Conservation (phyloP, 2,113 vertebrate species). For the Ciconia stormi region DNA sequence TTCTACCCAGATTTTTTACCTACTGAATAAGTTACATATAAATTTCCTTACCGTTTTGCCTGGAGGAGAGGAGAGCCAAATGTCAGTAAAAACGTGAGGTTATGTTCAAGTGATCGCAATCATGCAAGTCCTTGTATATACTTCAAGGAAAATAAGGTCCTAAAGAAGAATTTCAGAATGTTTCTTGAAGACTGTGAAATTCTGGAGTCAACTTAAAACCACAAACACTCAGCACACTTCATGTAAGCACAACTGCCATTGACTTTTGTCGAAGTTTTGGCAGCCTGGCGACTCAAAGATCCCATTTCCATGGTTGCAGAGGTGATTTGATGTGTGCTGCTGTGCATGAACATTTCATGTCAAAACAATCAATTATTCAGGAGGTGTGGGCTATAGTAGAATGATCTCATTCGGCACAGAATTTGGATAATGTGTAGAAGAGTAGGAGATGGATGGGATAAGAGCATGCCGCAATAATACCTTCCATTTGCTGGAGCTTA, state of each 20-base stretch:
- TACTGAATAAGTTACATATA: background rate
- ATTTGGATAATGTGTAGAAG: background rate
- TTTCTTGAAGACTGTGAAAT: background rate
- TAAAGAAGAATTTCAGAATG: background rate
- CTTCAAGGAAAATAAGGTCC: background rate
- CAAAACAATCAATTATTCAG: conserved; percentile 35
- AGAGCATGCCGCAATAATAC: background rate
- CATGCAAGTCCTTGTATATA: background rate
- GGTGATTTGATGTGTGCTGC: background rate
- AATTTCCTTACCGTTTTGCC: background rate
- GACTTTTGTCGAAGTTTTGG: background rate
- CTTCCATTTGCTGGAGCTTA: background rate
- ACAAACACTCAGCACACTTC: background rate
- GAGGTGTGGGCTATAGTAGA: background rate
- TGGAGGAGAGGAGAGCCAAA: background rate
- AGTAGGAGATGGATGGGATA: background rate
- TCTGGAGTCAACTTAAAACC: background rate
- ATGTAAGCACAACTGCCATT: background rate
- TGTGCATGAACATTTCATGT: conserved; percentile 32
- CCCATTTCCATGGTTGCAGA: background rate
- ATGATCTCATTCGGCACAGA: conserved; percentile 6
- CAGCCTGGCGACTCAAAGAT: background rate
- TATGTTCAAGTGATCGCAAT: background rate
- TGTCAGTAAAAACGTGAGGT: background rate
- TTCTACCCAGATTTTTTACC: background rate